Conservation (phyloP, 2,888 invertebrate genomes). For the Physocephala rufipes region DNA sequence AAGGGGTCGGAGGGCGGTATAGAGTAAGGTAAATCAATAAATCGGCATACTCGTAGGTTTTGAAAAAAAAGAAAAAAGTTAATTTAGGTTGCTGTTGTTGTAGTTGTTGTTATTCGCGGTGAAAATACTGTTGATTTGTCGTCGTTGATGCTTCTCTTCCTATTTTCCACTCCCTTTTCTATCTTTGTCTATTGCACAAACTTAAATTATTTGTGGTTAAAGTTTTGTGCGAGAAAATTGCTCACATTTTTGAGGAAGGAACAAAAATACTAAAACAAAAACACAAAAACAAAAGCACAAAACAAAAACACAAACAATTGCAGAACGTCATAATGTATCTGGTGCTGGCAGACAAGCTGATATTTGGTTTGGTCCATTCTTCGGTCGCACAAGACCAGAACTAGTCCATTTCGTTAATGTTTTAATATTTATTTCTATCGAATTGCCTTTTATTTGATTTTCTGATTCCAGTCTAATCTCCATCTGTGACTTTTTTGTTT, state of each 20-base stretch:
- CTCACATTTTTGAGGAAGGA: background rate
- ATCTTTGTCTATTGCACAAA: constrained; percentile 1
- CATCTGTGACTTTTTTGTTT: too few species aligned
- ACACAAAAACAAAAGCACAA: background rate
- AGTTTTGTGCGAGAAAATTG: constrained; percentile 1
- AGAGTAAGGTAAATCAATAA: background rate
- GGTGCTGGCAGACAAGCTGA: too few species aligned
- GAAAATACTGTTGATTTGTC: background rate
- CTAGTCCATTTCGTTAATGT: too few species aligned
- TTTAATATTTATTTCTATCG: too few species aligned
- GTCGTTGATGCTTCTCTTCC: background rate
- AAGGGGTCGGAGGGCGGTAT: too few species aligned
- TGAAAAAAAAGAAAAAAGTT: background rate
- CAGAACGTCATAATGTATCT: background rate
- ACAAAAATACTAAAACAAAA: too few species aligned
- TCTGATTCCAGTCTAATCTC: too few species aligned
- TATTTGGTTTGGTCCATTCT: too few species aligned
- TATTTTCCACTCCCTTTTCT: too few species aligned
- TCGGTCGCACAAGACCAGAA: too few species aligned
- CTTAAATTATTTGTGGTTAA: constrained; percentile 13
- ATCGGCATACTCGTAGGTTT: background rate
- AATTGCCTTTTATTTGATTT: too few species aligned
- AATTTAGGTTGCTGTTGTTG: background rate
- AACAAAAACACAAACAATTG: background rate
- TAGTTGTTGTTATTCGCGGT: background rate